Conservation (phyloP, 2,113 vertebrate genomes). For the Micronisus gabar region DNA sequence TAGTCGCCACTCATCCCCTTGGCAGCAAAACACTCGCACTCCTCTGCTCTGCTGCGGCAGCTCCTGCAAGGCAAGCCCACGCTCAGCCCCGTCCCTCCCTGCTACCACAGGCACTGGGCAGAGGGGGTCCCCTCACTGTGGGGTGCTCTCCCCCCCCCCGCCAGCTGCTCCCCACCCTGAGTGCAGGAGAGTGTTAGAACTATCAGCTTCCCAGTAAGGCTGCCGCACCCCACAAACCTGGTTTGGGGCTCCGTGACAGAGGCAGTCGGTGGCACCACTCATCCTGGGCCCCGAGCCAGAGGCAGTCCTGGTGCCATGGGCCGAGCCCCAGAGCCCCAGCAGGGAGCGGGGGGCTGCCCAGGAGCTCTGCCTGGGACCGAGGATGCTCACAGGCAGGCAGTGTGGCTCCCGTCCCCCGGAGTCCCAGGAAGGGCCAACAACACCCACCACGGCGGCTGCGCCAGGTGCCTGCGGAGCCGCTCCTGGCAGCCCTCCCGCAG, state of each 20-base stretch:
- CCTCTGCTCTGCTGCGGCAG: neutral
- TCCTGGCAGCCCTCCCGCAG: neutral
- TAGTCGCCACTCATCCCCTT: neutral
- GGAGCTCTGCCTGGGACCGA: neutral
- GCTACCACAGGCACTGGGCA: neutral
- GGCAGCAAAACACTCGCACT: neutral
- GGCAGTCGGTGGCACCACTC: neutral
- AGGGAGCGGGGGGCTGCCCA: neutral
- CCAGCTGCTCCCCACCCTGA: neutral
- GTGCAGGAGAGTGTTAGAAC: neutral
- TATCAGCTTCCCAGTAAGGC: neutral
- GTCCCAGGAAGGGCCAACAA: neutral
- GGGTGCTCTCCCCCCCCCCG: rapidly evolving
- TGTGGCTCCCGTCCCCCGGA: rapidly evolving
- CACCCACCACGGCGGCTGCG: rapidly evolving
- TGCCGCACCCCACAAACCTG: neutral
- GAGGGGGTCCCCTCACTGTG: too few species aligned
- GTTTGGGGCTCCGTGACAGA: rapidly evolving
- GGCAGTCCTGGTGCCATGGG: neutral
- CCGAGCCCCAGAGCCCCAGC: neutral
- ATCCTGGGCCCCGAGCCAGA: rapidly evolving
- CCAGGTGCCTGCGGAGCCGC: rapidly evolving
- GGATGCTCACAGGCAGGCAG: neutral
- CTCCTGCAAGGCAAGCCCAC: neutral
- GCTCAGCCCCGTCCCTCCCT: neutral